Conservation (phyloP, 2,888 invertebrate species). For the Stenodera caucasica region DNA sequence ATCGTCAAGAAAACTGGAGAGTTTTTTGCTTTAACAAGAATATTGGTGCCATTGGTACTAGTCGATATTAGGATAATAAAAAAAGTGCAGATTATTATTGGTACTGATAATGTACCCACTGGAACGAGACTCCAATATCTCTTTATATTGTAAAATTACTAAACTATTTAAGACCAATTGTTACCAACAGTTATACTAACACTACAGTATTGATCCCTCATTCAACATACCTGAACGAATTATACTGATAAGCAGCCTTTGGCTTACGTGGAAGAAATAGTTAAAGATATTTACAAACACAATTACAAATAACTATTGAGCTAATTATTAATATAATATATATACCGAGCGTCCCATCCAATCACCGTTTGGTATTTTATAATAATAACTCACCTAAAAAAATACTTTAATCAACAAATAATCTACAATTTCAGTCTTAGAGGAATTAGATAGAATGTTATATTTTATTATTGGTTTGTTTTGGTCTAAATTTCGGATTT, state of each 20-base stretch:
- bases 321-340: conserved; percentile 31
- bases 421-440: conserved; percentile 20
- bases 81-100: background rate
- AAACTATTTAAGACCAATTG: conserved; percentile 7
- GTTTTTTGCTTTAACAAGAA: background rate
- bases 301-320: conserved; percentile 40
- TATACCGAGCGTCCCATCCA: no score
- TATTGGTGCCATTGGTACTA: background rate
- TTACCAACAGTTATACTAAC: conserved; percentile 33
- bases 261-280: conserved; percentile 47
- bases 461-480: background rate
- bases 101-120: conserved; percentile 26
- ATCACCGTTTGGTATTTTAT: conserved; percentile 24
- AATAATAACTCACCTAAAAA: conserved; percentile 23
- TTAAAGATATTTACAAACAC: conserved; percentile 39
- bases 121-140: conserved; percentile 17
- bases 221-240: conserved; percentile 55
- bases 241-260: conserved; percentile 47
- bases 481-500: conserved; percentile 10
- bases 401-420: background rate
- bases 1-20: background rate
- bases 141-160: conserved; percentile 11
- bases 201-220: conserved; percentile 55
- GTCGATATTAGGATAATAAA: background rate
- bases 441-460: background rate